Percentiles rank a stretch among this genome's conserved stretches.
Evolutionary conservation across 2,888 invertebrate species (phyloP).

Genomic region (Scelioninae gen. 1): DNA sequence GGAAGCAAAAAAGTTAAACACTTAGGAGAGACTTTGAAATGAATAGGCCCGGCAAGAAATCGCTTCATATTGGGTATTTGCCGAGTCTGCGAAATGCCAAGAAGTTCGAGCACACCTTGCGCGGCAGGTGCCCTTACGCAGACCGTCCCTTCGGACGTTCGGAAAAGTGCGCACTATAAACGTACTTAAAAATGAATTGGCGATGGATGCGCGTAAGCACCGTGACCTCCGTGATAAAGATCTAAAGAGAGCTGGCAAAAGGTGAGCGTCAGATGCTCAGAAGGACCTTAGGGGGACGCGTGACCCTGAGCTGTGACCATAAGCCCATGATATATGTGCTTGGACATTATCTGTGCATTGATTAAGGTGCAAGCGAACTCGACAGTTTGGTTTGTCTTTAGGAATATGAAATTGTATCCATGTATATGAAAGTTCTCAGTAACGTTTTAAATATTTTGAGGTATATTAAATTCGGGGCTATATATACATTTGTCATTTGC

Average conservation of each 20-base stretch:
- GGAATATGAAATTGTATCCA: no score
- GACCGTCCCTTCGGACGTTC: slow-evolving; percentile 73
- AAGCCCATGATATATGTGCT: slow-evolving; percentile 45
- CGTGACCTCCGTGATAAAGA: slow-evolving; percentile 83
- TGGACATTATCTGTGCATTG: slow-evolving; percentile 42
- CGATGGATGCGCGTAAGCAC: slow-evolving; percentile 81
- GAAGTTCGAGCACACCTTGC: slow-evolving; percentile 82
- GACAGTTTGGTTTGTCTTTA: not conserved
- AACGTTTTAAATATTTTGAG: no score
- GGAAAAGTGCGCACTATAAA: slow-evolving; percentile 74
- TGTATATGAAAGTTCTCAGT: no score
- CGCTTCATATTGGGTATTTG: slow-evolving; percentile 64
- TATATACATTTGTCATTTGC: no score
- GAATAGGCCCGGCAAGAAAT: slow-evolving; percentile 59
- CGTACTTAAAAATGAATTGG: slow-evolving; percentile 83
- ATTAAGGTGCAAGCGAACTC: slow-evolving; percentile 31
- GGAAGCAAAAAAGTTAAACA: slow-evolving; percentile 47
- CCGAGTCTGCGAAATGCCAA: slow-evolving; percentile 55
- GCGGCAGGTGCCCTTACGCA: slow-evolving; percentile 81
- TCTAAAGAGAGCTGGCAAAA: slow-evolving; percentile 77
- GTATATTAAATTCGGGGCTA: no score
- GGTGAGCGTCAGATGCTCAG: slow-evolving; percentile 80
- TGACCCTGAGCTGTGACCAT: slow-evolving; percentile 71
- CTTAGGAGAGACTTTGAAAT: slow-evolving; percentile 51
- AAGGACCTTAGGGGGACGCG: slow-evolving; percentile 68